phyloP scores from a whole-genome alignment of 2,797 vertebrate genomes.

The Sebastes matsubarae region DNA sequence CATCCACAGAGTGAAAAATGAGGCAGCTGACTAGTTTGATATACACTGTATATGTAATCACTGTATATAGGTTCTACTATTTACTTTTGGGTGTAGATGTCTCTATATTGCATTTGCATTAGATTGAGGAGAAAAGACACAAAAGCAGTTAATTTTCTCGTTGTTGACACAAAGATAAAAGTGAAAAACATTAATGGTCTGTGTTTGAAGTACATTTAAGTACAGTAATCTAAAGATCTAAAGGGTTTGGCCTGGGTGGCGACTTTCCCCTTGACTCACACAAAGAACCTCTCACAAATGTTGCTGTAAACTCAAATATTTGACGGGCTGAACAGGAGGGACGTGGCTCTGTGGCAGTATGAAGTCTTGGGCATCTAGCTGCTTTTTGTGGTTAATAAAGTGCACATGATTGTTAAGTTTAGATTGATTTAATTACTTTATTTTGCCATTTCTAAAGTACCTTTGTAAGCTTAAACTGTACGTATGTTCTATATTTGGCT shows the following conservation, averaged over 20 bases:
- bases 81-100: not conserved
- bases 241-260: not conserved
- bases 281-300: slow-evolving; percentile 2
- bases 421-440: not conserved
- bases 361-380: not conserved
- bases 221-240: not conserved
- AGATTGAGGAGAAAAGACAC: not conserved
- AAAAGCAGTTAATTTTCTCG: not conserved
- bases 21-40: not conserved
- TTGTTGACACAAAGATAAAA: not conserved
- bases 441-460: not conserved
- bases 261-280: not conserved
- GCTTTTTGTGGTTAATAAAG: not conserved
- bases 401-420: not conserved
- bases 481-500: not conserved
- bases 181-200: not conserved
- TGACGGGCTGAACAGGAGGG: not conserved
- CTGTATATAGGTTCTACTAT: not conserved
- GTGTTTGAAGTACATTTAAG: not conserved
- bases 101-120: not conserved
- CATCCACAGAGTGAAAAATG: not conserved
- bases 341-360: not conserved
- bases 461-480: not conserved
- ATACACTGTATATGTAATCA: not conserved
- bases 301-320: slow-evolving; percentile 22